Evolutionary conservation across 1,140 invertebrate species (phyloP).

Genomic region (Bombyx mandarina): DNA sequence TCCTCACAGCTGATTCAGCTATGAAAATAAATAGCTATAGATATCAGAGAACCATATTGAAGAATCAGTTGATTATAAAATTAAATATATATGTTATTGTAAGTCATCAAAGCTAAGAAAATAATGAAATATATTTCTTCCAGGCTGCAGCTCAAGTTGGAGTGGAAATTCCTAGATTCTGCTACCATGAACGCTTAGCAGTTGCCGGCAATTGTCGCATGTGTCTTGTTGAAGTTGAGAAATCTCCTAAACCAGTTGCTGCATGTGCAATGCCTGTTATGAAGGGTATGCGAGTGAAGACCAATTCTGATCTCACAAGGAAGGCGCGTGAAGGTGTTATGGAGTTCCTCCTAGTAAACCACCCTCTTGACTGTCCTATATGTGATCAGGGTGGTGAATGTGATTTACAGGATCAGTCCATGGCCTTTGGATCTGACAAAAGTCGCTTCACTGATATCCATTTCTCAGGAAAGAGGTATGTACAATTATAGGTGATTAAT

Average conservation of each 20-base stretch:
- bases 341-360: conserved; percentile 99
- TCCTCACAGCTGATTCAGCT: no score
- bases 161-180: conserved; percentile 98
- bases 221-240: conserved; percentile 99
- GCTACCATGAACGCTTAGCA: conserved; percentile 98
- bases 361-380: conserved; percentile 99
- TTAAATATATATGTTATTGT: neutral
- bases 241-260: conserved; percentile 94
- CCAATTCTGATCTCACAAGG: conserved; percentile 94
- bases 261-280: conserved; percentile 99
- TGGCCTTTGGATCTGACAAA: conserved; percentile 98
- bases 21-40: neutral
- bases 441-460: conserved; percentile 95
- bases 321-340: conserved; percentile 96
- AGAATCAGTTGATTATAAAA: neutral
- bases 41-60: neutral
- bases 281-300: conserved; percentile 97
- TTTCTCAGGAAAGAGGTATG: conserved; percentile 90
- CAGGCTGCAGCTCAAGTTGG: conserved; percentile 95
- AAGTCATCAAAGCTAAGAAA: neutral
- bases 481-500: conserved; percentile 6
- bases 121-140: conserved; percentile 5
- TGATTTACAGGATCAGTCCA: conserved; percentile 98
- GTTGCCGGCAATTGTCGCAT: conserved; percentile 99
- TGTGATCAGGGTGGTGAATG: conserved; percentile 99